Base-by-base conservation (phyloP, 2,888 invertebrate genomes). In the Artemia sinica region DNA sequence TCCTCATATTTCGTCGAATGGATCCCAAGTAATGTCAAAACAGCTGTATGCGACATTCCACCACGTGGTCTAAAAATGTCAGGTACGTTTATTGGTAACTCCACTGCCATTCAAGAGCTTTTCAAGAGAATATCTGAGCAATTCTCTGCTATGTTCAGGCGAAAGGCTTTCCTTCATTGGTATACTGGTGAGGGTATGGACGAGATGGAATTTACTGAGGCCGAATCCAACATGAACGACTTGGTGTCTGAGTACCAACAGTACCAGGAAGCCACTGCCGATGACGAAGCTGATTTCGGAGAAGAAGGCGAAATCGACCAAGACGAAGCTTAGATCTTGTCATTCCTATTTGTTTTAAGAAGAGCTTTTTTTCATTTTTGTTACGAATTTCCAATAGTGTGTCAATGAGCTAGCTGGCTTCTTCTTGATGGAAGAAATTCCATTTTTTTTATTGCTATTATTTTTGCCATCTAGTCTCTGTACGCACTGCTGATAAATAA, bases 141-240 rank as follows among this genome's bases (percentile, higher is more conserved):
- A 79, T 91, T 90, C 79, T 86, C 87, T 49, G 90, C 90, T 75
- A 92, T 95, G 94, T 94, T 93, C 84, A 84, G 92, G 74, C 86
- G 94, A 75, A 94, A 92, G 80, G 94, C 94, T 77, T 94, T 94
- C 86, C 84, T 94, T 79, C 93, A 94, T 83, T 94, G 94, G 93
- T 95, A 93, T 82, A 93, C 92, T 28, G 93, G 93, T 69, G 93
- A 95, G 80, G 94, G 94, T 71, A 94, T 94, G 94, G 93, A 94
- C 80, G 92, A 93, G 80, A 88, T 92, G 90, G 94, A 95, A 80
- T 94, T 94, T 81, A 91, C 89, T 70, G 94, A 95, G 77, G 94
- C 95, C 1, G 93, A 95, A 79, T 90, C 90, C 76, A 94, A 94
- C 83, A 91, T 95, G 83, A 92, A 88, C 76, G 90, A 91, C 77